Percentiles rank a stretch among this genome's conserved stretches.
These are phyloP conservation scores for Ichneumon xanthorius DNA, from an alignment of 2,888 invertebrate genomes.

Conservation along the genomic window DNA sequence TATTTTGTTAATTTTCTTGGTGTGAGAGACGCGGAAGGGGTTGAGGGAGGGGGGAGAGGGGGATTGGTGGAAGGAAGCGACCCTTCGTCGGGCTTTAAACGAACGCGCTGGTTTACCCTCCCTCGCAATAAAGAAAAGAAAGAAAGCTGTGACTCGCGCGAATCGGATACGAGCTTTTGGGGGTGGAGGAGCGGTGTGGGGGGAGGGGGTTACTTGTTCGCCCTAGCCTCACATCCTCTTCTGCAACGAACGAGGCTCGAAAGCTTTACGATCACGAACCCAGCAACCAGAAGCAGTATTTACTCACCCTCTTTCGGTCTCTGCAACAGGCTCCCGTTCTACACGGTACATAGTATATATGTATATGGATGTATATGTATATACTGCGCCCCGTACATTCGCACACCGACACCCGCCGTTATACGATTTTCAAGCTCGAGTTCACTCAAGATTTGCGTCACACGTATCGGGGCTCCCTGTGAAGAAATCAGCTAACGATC, in stretches of 20 bases:
- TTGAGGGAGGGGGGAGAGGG: neutral
- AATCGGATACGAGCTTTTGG: constrained; percentile 55
- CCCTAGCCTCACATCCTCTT: constrained; percentile 50
- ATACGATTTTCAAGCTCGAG: constrained; percentile 65
- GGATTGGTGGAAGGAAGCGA: constrained; percentile 10
- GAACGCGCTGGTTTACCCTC: constrained; percentile 32
- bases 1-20: constrained; percentile 74
- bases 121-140: constrained; percentile 13
- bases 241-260: constrained; percentile 39
- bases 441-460: constrained; percentile 57
- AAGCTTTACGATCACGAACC: constrained; percentile 67
- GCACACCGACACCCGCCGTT: constrained; percentile 22
- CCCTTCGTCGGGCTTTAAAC: constrained; percentile 54
- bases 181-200: neutral
- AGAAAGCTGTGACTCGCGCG: constrained; percentile 49
- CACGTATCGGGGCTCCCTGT: constrained; percentile 48
- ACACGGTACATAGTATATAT: neutral
- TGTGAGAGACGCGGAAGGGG: constrained; percentile 37
- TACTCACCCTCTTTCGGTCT: constrained; percentile 42
- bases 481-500: constrained; percentile 65
- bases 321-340: constrained; percentile 46
- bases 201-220: constrained; percentile 49
- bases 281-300: constrained; percentile 37
- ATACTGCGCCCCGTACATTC: neutral
- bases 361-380: neutral